Evolutionary conservation across 1,140 invertebrate genomes (phyloP), one percentile per base, ranked within the genome.

Genomic region (Latrodectus geometricus): DNA sequence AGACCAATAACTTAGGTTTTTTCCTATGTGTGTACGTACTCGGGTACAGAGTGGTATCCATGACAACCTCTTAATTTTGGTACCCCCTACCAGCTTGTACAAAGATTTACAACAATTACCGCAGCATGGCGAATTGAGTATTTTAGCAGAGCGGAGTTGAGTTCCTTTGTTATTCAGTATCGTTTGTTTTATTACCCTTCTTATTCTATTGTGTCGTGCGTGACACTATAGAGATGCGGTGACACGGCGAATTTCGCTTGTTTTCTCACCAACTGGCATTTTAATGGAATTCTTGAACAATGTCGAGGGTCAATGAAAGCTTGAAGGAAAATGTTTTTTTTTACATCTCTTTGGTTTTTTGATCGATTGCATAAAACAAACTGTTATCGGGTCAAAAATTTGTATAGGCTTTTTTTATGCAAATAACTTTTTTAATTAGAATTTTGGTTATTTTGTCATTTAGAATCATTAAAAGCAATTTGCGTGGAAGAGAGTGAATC

Each of bases 191-290:
- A 74, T 73, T 74, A 83, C 70, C 65, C 66, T 35, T 73, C 69
- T 69, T 11, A n/a, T 69, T n/a, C n/a, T 69, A 69, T 69, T 14
- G 68, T 69, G 68, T 8, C 1, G 35, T 83, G 80, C 80, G 80
- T 83, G 80, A 83, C 66, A 65, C 35, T 14, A 66, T 50, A 49
- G 50, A 49, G 50, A 35, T 15, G 65, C 15, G 80, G n/a, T 83
- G 72, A 83, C 80, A 83, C 65, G 80, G 65, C 80, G 74, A 83
- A 83, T 83, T 83, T 83, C 74, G 80, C 74, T 73, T 83, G 69
- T 61, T 74, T 56, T 61, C 54, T 61, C 17, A n/a, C 80, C 61
- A 7, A 17, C 11, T 11, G 11, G 69, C 69, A 74, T 83, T 83
- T 83, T 83, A 83, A 83, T 74, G 80, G 70, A 73, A 74, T 83